Base-by-base conservation (phyloP, 1,140 invertebrate species). In the Drosophila quadrilineata region DNA sequence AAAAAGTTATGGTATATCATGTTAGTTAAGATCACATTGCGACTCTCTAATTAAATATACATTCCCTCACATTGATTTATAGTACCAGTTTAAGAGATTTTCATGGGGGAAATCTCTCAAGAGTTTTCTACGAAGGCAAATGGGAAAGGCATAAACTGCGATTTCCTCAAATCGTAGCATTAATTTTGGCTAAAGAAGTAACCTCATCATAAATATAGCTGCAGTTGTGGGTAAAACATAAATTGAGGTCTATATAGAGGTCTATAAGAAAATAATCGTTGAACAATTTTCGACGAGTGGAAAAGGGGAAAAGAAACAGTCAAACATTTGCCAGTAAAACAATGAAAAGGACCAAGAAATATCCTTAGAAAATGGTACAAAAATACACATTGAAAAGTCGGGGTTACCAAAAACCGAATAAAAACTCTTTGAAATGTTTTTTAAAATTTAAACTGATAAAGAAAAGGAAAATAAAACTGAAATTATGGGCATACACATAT, bases 81-180 rank as follows among this genome's bases (percentile, higher is more conserved):
- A n/a, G n/a, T n/a, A n/a, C n/a, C n/a, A n/a, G n/a, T n/a, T n/a
- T n/a, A n/a, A n/a, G n/a, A n/a, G n/a, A n/a, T n/a, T n/a, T n/a
- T n/a, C n/a, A n/a, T n/a, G n/a, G n/a, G n/a, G n/a, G n/a, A n/a
- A n/a, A n/a, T n/a, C n/a, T n/a, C n/a, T n/a, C n/a, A n/a, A n/a
- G n/a, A n/a, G n/a, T n/a, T 36, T 21, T 40, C 38, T 49, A 22
- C 16, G 36, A 12, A 24, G 5, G 21, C 5, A 38, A 29, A 50
- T 56, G 54, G 22, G 29, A 31, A 64, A 38, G 49, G 49, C 43
- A 45, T 82, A 72, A 80, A 75, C 72, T 59, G 68, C 58, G 38
- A 80, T 68, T 80, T 82, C 76, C 76, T 68, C 67, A n/a, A n/a
- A n/a, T n/a, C n/a, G n/a, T n/a, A n/a, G n/a, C n/a, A 76, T 76